Evolutionary conservation across 2,888 invertebrate species (phyloP), one percentile per base, ranked within the genome.

Genomic region (Catocala fraxini): DNA sequence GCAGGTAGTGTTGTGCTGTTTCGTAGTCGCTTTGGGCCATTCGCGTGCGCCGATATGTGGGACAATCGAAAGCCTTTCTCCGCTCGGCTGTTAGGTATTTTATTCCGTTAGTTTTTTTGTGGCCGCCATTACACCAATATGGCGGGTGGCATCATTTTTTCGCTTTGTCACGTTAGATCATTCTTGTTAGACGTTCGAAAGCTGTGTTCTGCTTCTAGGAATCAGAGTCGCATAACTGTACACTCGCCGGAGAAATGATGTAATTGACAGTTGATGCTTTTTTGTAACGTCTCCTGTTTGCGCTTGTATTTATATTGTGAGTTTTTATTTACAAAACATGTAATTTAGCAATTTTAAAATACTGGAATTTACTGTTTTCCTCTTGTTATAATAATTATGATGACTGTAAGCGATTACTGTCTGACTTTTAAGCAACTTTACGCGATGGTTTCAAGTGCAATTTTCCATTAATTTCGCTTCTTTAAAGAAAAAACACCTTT

Each of bases 51-150:
- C 87, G 89, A 90, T 92, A 94, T 89, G 93, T 94, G 86, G 94
- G 92, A 91, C 94, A 94, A 94, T 92, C 93, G 94, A 94, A 94
- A 94, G 94, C 94, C 94, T 94, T 94, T 94, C 94, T 94, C 94
- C 90, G 86, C 84, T 84, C 82, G 87, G 87, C 84, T 86, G 92
- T 89, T 93, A 91, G 91, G 90, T 89, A 94, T 93, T 93, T 93
- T 92, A 92, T 93, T 89, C 93, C 93, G 94, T 94, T 94, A 93
- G 90, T 93, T 93, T 94, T 93, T 94, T 93, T 89, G 91, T 90
- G 89, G 90, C 88, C 86, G 91, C 89, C 90, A 93, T 92, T 90
- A 92, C 89, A 89, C 89, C 88, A 89, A 92, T 89, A 91, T 89
- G 92, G 88, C 88, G 87, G 86, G 87, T 91, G 92, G 93, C 92